A percentile compares a stretch with the other conserved stretches of the same genome.
These are phyloP conservation scores for Lathronympha strigana DNA, from an alignment of 2,888 invertebrate species.

Conservation along the genomic window DNA sequence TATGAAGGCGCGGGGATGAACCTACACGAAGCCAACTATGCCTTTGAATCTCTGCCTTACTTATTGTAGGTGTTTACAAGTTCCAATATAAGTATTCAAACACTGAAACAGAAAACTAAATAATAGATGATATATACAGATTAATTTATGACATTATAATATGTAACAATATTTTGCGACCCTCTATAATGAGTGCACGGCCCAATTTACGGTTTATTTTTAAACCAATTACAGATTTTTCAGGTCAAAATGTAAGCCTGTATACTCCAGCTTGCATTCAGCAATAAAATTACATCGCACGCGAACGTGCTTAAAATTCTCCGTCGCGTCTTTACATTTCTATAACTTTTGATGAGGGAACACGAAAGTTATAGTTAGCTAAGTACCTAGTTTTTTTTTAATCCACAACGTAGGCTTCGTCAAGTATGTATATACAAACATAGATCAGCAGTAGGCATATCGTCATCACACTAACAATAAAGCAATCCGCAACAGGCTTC, in stretches of 20 bases:
- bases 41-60: not conserved
- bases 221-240: constrained; percentile 2
- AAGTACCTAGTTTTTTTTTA: no score
- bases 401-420: no score
- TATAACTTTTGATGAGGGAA: not conserved
- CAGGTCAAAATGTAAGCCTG: constrained; percentile 11
- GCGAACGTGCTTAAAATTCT: constrained; percentile 7
- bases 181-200: constrained; percentile 17
- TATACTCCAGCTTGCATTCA: constrained; percentile 7
- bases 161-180: constrained; percentile 21
- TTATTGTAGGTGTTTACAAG: not conserved
- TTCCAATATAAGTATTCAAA: no score
- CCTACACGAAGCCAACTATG: not conserved
- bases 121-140: no score
- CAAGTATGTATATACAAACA: no score
- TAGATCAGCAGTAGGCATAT: no score
- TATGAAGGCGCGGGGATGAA: constrained; percentile 22
- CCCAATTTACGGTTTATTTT: constrained; percentile 12
- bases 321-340: not conserved
- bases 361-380: not conserved
- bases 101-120: no score
- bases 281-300: constrained; percentile 4
- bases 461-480: no score
- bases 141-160: no score
- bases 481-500: no score